Evolutionary conservation across 2,888 invertebrate genomes (phyloP).

Genomic region (Phengaris alcon): DNA sequence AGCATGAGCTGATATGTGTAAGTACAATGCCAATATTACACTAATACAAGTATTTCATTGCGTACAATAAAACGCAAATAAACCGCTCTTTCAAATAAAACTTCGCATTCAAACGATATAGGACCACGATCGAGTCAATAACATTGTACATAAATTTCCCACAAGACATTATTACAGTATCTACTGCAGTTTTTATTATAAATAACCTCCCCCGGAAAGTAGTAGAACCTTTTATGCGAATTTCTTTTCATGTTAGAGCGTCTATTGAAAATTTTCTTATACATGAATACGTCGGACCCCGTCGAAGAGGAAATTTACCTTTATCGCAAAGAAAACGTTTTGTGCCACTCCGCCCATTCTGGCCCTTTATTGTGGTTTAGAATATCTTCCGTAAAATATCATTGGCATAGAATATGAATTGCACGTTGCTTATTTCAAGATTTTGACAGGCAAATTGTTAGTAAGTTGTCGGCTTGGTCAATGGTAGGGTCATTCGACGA

Average conservation of each 20-base stretch:
- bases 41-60: not conserved
- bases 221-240: conserved; percentile 44
- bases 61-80: not conserved
- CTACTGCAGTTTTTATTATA: conserved; percentile 51
- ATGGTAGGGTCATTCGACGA: too few species aligned
- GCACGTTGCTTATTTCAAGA: too few species aligned
- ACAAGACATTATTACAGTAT: conserved; percentile 32
- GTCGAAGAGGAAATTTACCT: conserved; percentile 29
- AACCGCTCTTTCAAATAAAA: conserved; percentile 1
- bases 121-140: conserved; percentile 40
- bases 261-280: conserved; percentile 40
- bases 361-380: conserved; percentile 25
- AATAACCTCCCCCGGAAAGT: conserved; percentile 48
- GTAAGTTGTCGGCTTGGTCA: too few species aligned
- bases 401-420: too few species aligned
- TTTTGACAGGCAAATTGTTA: too few species aligned
- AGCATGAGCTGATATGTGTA: too few species aligned
- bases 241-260: conserved; percentile 41
- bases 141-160: conserved; percentile 34
- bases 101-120: conserved; percentile 30
- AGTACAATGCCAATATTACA: too few species aligned
- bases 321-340: conserved; percentile 31
- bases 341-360: conserved; percentile 6
- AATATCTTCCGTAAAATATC: conserved; percentile 11
- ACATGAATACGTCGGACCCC: conserved; percentile 31